A percentile compares a stretch with the other conserved stretches of the same genome.
Evolutionary conservation across 2,113 vertebrate species (phyloP).

Genomic region (Ciconia boyciana): DNA sequence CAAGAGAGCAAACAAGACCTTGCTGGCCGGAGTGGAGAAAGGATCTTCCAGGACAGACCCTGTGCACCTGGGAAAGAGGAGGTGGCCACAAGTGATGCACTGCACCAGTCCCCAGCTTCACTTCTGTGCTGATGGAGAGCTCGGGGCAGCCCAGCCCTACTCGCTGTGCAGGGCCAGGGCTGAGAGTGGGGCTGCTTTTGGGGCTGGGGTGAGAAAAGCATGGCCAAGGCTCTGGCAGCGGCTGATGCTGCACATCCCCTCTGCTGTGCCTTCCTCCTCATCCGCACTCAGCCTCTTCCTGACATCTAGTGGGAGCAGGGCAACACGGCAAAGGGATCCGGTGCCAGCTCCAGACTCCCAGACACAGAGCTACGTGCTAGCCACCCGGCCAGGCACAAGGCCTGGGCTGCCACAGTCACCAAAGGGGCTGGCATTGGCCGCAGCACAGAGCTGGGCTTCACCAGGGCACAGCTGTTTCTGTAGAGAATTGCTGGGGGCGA

Average conservation of each 20-base stretch:
- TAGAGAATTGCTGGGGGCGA: background rate
- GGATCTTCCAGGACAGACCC: background rate
- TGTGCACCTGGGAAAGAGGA: accelerated
- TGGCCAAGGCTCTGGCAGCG: background rate
- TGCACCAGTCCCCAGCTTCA: background rate
- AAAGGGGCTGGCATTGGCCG: background rate
- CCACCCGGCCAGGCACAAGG: accelerated
- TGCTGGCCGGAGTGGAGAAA: background rate
- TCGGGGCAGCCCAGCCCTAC: accelerated
- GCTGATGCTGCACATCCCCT: background rate
- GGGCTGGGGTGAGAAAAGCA: background rate
- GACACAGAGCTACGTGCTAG: background rate
- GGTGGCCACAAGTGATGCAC: background rate
- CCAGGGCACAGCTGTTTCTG: background rate
- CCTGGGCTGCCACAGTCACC: background rate
- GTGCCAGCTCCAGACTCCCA: background rate
- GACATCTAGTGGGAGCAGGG: conserved; percentile 59
- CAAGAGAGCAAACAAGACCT: background rate
- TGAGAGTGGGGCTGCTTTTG: background rate
- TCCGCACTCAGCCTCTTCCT: conserved; percentile 25
- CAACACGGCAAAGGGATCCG: background rate
- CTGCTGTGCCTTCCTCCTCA: background rate
- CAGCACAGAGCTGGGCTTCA: background rate
- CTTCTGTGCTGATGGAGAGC: background rate
- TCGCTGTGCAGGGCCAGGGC: too few species aligned